Percentiles rank a stretch among this genome's conserved stretches.
phyloP scores from a whole-genome alignment of 2,888 invertebrate genomes.

The Teleiodes luculella region DNA sequence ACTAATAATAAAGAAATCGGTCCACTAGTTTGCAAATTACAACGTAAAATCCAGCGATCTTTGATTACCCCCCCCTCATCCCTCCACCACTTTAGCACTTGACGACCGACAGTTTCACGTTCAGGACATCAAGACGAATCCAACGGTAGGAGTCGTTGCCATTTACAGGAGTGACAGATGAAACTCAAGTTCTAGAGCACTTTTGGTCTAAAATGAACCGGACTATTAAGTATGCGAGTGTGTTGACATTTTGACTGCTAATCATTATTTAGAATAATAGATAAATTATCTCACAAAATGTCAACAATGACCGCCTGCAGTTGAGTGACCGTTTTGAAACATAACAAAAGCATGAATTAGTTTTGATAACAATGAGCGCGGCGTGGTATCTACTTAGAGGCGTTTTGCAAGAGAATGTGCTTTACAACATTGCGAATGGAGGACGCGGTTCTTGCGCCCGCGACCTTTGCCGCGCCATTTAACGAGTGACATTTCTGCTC shows the following conservation, averaged over 20 bases:
- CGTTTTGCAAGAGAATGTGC: slow-evolving; percentile 40
- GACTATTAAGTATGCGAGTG: no score
- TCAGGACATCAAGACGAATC: no score
- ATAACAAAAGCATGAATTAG: slow-evolving; percentile 27
- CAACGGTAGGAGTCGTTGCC: no score
- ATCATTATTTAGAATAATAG: slow-evolving; percentile 7
- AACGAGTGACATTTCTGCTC: slow-evolving; percentile 38
- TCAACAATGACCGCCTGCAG: slow-evolving; percentile 23
- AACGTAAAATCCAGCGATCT: no score
- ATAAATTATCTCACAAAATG: slow-evolving; percentile 17
- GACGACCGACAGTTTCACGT: no score
- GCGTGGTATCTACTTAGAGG: slow-evolving; percentile 14
- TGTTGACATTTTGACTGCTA: not conserved
- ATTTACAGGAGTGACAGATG: no score
- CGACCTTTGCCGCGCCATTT: slow-evolving; percentile 39
- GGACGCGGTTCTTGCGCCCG: slow-evolving; percentile 27
- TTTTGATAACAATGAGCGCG: slow-evolving; percentile 31
- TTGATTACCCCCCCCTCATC: no score
- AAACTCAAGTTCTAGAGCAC: no score
- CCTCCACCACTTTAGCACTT: no score
- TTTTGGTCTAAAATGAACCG: no score
- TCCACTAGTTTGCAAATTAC: no score
- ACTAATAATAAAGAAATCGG: no score
- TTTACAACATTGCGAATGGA: slow-evolving; percentile 29
- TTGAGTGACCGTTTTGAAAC: slow-evolving; percentile 26